Conservation (phyloP, 2,113 vertebrate species). For the Mus pahari region DNA sequence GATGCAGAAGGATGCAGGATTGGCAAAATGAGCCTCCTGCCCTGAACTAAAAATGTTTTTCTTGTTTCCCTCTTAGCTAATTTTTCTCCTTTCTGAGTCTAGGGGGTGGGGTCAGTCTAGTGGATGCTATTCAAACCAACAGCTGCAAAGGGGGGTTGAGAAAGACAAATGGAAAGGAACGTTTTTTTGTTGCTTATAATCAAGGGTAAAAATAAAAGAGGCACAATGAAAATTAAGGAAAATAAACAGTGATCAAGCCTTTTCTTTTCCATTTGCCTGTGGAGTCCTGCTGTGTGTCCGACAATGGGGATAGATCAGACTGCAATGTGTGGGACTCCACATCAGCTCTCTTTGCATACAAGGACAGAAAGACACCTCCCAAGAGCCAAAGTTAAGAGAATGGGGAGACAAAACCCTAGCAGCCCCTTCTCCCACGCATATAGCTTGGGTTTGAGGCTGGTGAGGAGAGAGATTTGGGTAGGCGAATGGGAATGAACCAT, state of each 20-base stretch:
- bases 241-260: conserved; percentile 77
- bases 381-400: conserved; percentile 63
- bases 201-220: conserved; percentile 77
- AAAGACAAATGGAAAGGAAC: conserved; percentile 53
- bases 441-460: conserved; percentile 50
- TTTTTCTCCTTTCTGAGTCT: conserved; percentile 63
- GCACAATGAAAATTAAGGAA: conserved; percentile 79
- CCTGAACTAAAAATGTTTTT: conserved; percentile 45
- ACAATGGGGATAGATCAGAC: conserved; percentile 55
- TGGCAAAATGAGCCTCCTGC: conserved; percentile 61
- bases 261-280: conserved; percentile 82
- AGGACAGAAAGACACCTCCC: conserved; percentile 71
- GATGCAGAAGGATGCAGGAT: conserved; percentile 66
- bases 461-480: not conserved
- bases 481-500: not conserved
- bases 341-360: conserved; percentile 50
- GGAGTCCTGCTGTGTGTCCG: conserved; percentile 83
- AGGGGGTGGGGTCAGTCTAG: not conserved
- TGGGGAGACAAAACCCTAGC: conserved; percentile 51
- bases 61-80: conserved; percentile 71
- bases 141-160: conserved; percentile 56
- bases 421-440: conserved; percentile 29
- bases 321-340: conserved; percentile 58
- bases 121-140: conserved; percentile 64
- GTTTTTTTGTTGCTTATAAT: conserved; percentile 76